A percentile compares a stretch with the other conserved stretches of the same genome.
These are phyloP conservation scores for Sebastes umbrosus DNA, from an alignment of 2,797 vertebrate species.

Conservation along the genomic window DNA sequence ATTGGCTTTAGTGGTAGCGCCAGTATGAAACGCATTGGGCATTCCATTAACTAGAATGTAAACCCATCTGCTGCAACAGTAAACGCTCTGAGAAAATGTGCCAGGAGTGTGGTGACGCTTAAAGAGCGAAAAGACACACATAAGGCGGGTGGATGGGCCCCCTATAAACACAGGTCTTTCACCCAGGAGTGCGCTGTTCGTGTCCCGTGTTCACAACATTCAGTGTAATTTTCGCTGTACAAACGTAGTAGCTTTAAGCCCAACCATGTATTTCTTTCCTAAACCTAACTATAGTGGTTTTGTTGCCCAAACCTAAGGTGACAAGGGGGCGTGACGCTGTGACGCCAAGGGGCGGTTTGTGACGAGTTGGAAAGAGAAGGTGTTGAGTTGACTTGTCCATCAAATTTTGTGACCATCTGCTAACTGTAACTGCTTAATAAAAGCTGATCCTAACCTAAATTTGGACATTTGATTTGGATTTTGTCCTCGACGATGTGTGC, in stretches of 20 bases:
- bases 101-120: neutral
- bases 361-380: neutral
- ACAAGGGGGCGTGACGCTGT: too few species aligned
- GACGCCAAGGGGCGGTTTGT: neutral
- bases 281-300: neutral
- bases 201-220: neutral
- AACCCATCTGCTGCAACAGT: neutral
- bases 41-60: neutral
- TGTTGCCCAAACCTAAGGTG: neutral
- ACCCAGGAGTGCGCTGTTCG: neutral
- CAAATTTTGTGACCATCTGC: slow-evolving; percentile 2
- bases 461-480: neutral
- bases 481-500: neutral
- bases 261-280: neutral
- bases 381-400: neutral
- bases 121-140: neutral
- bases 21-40: neutral
- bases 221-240: neutral
- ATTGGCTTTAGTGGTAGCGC: neutral
- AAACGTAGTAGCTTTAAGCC: neutral
- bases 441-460: slow-evolving; percentile 14
- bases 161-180: neutral
- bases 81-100: neutral
- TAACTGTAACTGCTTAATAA: neutral
- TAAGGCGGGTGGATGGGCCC: neutral